Percentiles rank a stretch among this genome's conserved stretches.
These are phyloP conservation scores for Sinhomidia bicolor DNA, from an alignment of 2,888 invertebrate genomes.

Conservation along the genomic window DNA sequence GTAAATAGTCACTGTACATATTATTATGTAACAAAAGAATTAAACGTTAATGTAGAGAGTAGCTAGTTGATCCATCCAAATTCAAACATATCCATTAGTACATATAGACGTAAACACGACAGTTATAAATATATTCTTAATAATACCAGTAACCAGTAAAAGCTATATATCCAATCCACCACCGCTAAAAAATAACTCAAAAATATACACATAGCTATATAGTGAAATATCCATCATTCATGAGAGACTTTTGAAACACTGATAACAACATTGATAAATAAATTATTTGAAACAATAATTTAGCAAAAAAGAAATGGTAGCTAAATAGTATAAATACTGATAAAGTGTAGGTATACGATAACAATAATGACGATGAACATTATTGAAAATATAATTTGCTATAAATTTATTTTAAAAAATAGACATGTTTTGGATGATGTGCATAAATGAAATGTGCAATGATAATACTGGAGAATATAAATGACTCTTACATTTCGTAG, in stretches of 20 bases:
- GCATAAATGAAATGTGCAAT: slow-evolving; percentile 26
- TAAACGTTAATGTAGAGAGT: background rate
- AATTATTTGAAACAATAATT: background rate
- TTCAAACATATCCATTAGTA: slow-evolving; percentile 50
- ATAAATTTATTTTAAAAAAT: too few species aligned
- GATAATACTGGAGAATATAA: slow-evolving; percentile 40
- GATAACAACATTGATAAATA: background rate
- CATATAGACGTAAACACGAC: too few species aligned
- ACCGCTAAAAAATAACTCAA: background rate
- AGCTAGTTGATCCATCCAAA: slow-evolving; percentile 63
- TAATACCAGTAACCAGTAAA: too few species aligned
- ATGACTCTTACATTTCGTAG: slow-evolving; percentile 26
- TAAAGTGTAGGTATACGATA: too few species aligned
- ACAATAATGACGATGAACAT: too few species aligned
- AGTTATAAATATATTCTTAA: too few species aligned
- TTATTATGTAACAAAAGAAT: background rate
- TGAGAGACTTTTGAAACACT: background rate
- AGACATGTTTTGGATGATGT: too few species aligned
- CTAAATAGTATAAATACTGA: too few species aligned
- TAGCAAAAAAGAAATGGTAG: background rate
- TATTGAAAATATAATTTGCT: too few species aligned
- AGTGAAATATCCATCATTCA: background rate
- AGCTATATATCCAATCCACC: background rate
- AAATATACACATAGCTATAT: too few species aligned
- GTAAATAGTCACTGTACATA: background rate